Percentiles rank a stretch among this genome's conserved stretches.
phyloP scores from a whole-genome alignment of 2,888 invertebrate genomes.

The Polyommatus iphigenia region DNA sequence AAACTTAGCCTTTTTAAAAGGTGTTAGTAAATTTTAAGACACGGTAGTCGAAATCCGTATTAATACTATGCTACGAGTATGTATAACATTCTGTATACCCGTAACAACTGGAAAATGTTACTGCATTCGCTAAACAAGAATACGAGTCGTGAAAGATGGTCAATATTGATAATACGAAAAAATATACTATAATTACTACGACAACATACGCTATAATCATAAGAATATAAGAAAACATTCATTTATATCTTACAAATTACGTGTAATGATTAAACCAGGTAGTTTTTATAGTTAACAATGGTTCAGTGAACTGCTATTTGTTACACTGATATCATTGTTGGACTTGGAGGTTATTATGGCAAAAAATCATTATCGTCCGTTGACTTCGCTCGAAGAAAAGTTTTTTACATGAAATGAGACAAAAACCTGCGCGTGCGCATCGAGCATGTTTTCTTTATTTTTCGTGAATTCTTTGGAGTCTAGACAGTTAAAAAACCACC shows the following conservation, averaged over 20 bases:
- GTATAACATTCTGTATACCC: too few species aligned
- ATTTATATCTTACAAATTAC: slow-evolving; percentile 24
- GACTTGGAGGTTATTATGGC: slow-evolving; percentile 20
- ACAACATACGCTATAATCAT: not conserved
- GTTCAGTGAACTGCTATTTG: slow-evolving; percentile 20
- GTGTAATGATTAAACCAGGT: slow-evolving; percentile 22
- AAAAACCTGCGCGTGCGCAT: not conserved
- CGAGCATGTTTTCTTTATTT: not conserved
- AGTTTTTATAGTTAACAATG: slow-evolving; percentile 18
- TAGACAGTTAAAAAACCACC: not conserved
- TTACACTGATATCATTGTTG: slow-evolving; percentile 19
- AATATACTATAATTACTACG: too few species aligned
- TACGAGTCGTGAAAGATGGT: too few species aligned
- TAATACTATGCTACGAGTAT: too few species aligned
- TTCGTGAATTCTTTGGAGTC: not conserved
- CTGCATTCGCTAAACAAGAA: too few species aligned
- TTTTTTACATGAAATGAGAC: slow-evolving; percentile 1
- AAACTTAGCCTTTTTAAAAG: too few species aligned
- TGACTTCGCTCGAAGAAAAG: not conserved
- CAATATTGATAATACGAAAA: too few species aligned
- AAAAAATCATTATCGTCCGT: slow-evolving; percentile 28
- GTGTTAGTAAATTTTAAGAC: too few species aligned
- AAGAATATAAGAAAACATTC: not conserved
- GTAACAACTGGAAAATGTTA: too few species aligned
- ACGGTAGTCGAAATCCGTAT: too few species aligned